phyloP scores from a whole-genome alignment of 2,888 invertebrate genomes.

The Merodon equestris region DNA sequence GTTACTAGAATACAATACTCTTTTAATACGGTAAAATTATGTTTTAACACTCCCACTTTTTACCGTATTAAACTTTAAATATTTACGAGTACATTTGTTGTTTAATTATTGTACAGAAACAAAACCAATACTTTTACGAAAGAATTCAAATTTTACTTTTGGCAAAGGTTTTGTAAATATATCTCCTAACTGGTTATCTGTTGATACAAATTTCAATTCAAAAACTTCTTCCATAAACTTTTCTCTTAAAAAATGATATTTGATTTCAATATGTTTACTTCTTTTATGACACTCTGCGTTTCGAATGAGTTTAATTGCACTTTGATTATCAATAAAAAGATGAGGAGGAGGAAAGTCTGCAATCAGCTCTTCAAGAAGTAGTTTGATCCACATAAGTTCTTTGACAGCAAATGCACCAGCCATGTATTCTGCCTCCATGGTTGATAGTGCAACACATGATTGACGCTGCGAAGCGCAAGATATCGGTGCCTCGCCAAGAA shows the following conservation, averaged over 20 bases:
- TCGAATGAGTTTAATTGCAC: conserved; percentile 7
- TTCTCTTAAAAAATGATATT: conserved; percentile 14
- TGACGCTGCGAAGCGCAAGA: not conserved
- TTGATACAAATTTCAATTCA: not conserved
- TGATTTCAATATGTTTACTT: conserved; percentile 14
- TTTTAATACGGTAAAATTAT: conserved; percentile 1
- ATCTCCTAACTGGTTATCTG: conserved; percentile 8
- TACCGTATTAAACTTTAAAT: too few relatives aligned
- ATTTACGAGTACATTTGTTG: not conserved
- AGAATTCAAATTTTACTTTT: not conserved
- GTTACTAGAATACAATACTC: not conserved
- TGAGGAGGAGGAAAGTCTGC: too few relatives aligned
- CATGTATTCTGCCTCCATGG: conserved; percentile 8
- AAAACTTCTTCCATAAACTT: conserved; percentile 1
- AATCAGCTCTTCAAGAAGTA: conserved; percentile 5
- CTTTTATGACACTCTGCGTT: conserved; percentile 19
- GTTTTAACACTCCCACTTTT: conserved; percentile 1
- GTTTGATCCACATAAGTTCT: not conserved
- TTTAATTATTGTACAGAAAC: not conserved
- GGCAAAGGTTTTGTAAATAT: conserved; percentile 15
- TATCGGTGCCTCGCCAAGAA: conserved; percentile 9
- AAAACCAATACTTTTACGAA: conserved; percentile 7
- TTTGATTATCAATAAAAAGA: conserved; percentile 17
- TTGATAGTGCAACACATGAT: conserved; percentile 3
- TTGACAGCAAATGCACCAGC: not conserved